Evolutionary conservation across 2,797 vertebrate species (phyloP), one percentile per base, ranked within the genome.

Genomic region (Apodemus agrarius): DNA sequence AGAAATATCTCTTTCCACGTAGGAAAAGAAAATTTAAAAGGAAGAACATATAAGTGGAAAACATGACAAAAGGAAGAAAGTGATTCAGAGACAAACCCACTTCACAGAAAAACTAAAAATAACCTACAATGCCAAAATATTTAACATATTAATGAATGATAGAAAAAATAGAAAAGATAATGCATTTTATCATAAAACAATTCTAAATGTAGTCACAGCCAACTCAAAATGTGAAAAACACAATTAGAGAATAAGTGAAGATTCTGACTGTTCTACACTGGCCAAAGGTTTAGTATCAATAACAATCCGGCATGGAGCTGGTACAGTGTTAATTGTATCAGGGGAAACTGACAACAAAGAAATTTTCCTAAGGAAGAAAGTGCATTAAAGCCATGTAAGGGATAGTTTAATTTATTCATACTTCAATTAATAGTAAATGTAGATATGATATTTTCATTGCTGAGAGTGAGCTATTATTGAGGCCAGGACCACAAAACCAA

Each of bases 11-110:
- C 11, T 54, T 74, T 87, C 49, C n/a, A 74, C 34, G 40, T 57
- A 87, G 19, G 34, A 90, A 95, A 90, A 86, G 40, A n/a, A 95
- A 57, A 5, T 72, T 93, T 74, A 92, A 96, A 93, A 52, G 78
- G 49, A 92, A 96, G 85, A 96, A 76, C 61, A 91, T n/a, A 26
- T 63, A 67, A 76, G 21, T 75, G n/a, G 16, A 75, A 79, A 52
- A 63, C 26, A 79, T n/a, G 61, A 74, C 40, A 6, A 81, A 69
- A 34, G 16, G 29, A 84, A 89, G 43, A 86, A 95, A 94, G 93
- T 89, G 4, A 63, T 91, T 40, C 17, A 84, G 24, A 91, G 46
- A 79, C 3, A 78, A 75, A 46, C 22, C 9, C 92, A 57, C n/a
- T 86, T 89, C 59, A 49, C 76, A 72, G 46, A 93, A 94, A 89